Evolutionary conservation across 2,888 invertebrate genomes (phyloP).

Genomic region (Belgica antarctica): DNA sequence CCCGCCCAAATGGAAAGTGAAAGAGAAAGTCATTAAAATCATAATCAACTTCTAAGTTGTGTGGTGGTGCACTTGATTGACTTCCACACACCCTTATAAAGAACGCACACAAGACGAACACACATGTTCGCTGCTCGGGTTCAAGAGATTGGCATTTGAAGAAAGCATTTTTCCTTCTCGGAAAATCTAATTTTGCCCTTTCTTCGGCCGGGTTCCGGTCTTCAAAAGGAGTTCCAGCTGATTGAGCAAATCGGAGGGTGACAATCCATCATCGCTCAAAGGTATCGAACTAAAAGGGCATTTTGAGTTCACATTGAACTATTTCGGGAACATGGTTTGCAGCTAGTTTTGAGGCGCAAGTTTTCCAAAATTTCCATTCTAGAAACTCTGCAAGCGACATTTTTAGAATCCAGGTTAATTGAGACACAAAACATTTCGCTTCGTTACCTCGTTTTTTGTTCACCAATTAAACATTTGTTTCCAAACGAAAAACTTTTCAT

Average conservation of each 20-base stretch:
- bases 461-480: conserved; percentile 41
- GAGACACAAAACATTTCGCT: conserved; percentile 37
- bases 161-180: neutral
- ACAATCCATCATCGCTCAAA: neutral
- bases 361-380: conserved; percentile 30
- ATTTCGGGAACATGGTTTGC: neutral
- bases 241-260: conserved; percentile 19
- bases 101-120: neutral
- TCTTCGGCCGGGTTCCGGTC: neutral
- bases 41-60: conserved; percentile 37
- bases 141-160: neutral
- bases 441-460: conserved; percentile 30
- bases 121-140: neutral
- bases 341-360: neutral
- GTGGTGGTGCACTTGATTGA: conserved; percentile 38
- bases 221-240: conserved; percentile 24
- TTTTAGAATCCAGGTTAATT: conserved; percentile 32
- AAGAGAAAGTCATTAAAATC: conserved; percentile 38
- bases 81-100: neutral
- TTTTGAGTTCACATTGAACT: neutral
- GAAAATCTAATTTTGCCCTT: neutral
- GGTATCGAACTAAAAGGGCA: conserved; percentile 30
- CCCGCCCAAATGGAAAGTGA: neutral
- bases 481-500: neutral
- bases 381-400: conserved; percentile 4